Conservation (phyloP, 1,140 invertebrate genomes). For the Ceratosolen fusciceps region DNA sequence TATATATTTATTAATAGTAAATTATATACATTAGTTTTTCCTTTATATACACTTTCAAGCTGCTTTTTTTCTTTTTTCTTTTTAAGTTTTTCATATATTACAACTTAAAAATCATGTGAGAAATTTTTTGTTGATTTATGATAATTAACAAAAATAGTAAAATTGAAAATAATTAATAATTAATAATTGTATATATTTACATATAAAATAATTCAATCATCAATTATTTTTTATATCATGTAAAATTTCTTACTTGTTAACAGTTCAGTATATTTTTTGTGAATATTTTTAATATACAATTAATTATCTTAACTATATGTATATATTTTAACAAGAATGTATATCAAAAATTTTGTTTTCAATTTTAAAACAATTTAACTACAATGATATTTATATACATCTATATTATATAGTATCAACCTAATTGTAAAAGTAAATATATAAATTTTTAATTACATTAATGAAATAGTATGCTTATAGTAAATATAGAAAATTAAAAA, state of each 20-base stretch:
- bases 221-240: not conserved
- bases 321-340: not conserved
- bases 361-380: not conserved
- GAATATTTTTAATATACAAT: not conserved
- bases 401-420: slow-evolving; percentile 35
- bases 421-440: slow-evolving; percentile 36
- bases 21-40: not conserved
- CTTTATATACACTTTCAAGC: not conserved
- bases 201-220: not conserved
- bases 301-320: not conserved
- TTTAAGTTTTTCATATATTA: not conserved
- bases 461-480: not conserved
- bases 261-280: too few relatives aligned
- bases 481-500: not conserved
- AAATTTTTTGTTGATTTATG: too few relatives aligned
- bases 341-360: not conserved
- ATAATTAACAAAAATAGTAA: too few relatives aligned
- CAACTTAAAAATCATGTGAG: too few relatives aligned
- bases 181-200: not conserved
- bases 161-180: too few relatives aligned
- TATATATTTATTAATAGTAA: slow-evolving; percentile 31
- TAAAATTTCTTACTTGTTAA: not conserved
- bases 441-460: slow-evolving; percentile 21
- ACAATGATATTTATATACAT: slow-evolving; percentile 35
- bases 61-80: not conserved